Evolutionary conservation across 2,888 invertebrate species (phyloP), one percentile per base, ranked within the genome.

Genomic region (Phyllotreta striolata): DNA sequence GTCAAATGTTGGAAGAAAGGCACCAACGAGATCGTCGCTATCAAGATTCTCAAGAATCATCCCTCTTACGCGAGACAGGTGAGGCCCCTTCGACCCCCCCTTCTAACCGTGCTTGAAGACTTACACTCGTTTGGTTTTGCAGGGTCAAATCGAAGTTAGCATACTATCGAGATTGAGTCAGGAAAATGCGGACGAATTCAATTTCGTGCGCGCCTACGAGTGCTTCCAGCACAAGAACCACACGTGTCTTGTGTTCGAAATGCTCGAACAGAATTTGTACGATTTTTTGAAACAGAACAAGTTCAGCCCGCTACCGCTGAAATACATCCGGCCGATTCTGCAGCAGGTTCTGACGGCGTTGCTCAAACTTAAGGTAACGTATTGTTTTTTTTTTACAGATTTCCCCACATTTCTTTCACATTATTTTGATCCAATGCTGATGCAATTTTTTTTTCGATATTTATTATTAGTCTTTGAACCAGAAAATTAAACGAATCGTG

Each of bases 1-100:
- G 99, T 99, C 80, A 99, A 99, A 86, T 99, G 99, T 84, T 99
- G 99, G 98, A 99, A 99, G 85, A 98, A 98, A 82, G 98, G 98
- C 82, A 99, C 99, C 77, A 99, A 97, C 82, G 98, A 99, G 84
- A 98, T 99, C 80, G 98, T 99, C 78, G 99, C 99, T 81, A 99
- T 99, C 83, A 99, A 99, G 87, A 99, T 99, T 82, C 87, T 99
- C 66, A 99, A 99, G 86, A 99, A 99, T 86, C 99, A 99, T 85
- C 99, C 99, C 72, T 98, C 98, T 76, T 99, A 99, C 86, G 98
- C 98, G 73, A 91, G 99, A 78, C 99, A 99, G 86, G 81, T 81
- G 66, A 69, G 71, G 62, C 10, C 2, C 34, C 14, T 10, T 43
- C 35, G 9, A 14, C n/a, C n/a, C n/a, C n/a, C n/a, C n/a, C n/a